Conservation (phyloP, 1,140 invertebrate species). For the Procambarus virginalis region DNA sequence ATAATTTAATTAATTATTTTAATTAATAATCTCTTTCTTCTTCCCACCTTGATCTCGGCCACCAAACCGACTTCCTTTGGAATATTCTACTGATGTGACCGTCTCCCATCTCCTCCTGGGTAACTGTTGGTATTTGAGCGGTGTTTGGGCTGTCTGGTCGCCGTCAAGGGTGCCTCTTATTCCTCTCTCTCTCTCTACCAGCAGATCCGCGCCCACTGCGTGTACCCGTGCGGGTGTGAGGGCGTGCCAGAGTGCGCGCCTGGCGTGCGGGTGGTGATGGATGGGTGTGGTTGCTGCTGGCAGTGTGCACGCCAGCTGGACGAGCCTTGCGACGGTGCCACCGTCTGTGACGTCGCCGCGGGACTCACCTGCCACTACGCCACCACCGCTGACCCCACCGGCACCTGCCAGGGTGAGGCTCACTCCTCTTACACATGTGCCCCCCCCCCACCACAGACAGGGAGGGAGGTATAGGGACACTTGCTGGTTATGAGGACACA, state of each 20-base stretch:
- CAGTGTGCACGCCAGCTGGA: conserved; percentile 76
- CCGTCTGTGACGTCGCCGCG: conserved; percentile 73
- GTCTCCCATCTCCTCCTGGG: no score
- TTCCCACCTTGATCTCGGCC: no score
- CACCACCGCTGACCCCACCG: conserved; percentile 60
- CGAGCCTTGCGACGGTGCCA: conserved; percentile 74
- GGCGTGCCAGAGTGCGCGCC: conserved; percentile 16
- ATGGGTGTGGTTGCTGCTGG: conserved; percentile 77
- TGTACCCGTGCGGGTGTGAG: conserved; percentile 51
- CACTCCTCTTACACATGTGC: no score
- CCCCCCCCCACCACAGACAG: no score
- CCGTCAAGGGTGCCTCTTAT: not conserved
- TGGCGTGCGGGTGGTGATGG: conserved; percentile 74
- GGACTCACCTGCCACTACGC: conserved; percentile 73
- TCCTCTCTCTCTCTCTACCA: not conserved
- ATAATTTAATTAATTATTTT: no score
- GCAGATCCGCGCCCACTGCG: conserved; percentile 40
- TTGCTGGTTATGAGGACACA: no score
- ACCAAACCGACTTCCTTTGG: no score
- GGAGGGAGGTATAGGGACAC: no score
- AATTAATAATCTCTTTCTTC: no score
- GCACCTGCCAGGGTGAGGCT: conserved; percentile 73
- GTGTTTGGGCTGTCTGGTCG: no score
- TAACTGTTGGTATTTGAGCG: no score
- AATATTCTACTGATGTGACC: no score